Evolutionary conservation across 2,888 invertebrate species (phyloP).

Genomic region (Acronicta aceris): DNA sequence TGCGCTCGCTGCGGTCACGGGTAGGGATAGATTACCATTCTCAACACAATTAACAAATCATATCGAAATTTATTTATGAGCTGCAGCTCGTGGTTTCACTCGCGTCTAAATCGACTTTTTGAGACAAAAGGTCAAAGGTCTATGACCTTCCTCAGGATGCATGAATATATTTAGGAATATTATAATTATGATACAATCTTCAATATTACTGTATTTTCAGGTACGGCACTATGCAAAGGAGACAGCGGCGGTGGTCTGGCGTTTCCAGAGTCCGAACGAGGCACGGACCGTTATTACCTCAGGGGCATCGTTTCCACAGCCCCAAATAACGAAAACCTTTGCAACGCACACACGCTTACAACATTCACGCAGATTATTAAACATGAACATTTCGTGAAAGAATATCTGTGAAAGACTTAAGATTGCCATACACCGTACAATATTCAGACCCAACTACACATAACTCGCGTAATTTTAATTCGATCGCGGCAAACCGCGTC

Average conservation of each 20-base stretch:
- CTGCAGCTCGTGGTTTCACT: no score
- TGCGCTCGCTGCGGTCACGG: no score
- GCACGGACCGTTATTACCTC: conserved; percentile 70
- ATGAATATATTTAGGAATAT: no score
- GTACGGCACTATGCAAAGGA: conserved; percentile 76
- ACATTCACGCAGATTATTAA: conserved; percentile 72
- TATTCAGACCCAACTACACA: not conserved
- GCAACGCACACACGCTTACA: conserved; percentile 68
- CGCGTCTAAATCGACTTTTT: no score
- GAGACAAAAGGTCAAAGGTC: no score
- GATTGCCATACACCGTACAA: not conserved
- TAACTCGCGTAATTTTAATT: no score
- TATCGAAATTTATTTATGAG: no score
- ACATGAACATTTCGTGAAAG: conserved; percentile 73
- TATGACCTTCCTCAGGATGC: no score
- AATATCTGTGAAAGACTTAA: conserved; percentile 45
- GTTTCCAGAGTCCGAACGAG: conserved; percentile 65
- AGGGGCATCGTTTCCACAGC: conserved; percentile 78
- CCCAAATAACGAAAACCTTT: conserved; percentile 65
- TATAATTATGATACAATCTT: no score
- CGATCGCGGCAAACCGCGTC: no score
- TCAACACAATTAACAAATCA: no score
- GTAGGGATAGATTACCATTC: no score
- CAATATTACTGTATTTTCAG: conserved; percentile 51
- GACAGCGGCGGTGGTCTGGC: conserved; percentile 82